Base-by-base conservation (phyloP, 2,113 vertebrate species). In the Oenanthe oenanthe region DNA sequence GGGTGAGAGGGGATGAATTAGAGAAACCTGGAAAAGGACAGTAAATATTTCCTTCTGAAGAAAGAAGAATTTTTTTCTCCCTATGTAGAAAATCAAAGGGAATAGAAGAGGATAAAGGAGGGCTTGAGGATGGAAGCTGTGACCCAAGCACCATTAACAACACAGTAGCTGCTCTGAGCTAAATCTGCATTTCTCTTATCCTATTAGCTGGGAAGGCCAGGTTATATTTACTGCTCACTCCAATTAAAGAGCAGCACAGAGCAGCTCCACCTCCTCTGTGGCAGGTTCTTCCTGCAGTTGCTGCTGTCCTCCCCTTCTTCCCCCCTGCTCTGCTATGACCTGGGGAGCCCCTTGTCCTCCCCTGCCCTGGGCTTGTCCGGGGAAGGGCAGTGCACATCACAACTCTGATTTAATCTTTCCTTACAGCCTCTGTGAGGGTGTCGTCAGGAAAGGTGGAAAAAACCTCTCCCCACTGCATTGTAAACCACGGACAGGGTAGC, bases 111-210 rank as follows among this genome's bases (percentile, higher is more conserved):
- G 28, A 62, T 75, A 62, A 90, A 54, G 45, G 57, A 85, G 3
- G 24, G 28, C 28, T 73, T 87, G 81, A 87, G 78, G n/a, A 56
- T 43, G 34, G 32, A 76, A 67, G 26, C 74, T 83, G 47, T 88
- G 58, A 93, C 63, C 13, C 47, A 91, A 79, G 42, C 36, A 82
- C 54, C 17, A 8, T 75, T 88, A 95, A 53, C 43, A 92, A 43
- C 20, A 31, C 32, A 56, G 58, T 85, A 61, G 42, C 84, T 68
- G 24, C 40, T 85, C 57, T 85, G 74, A 79, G 66, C 54, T 88
- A 92, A 94, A 94, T 95, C 89, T 95, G 71, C 65, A 63, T 94
- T 89, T 93, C 92, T 83, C 51, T 96, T 73, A 96, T 95, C 94
- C 88, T 89, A 88, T 96, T 96, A 96, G 38, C 48, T 4, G 3